Evolutionary conservation across 2,113 vertebrate species (phyloP), one percentile per base, ranked within the genome.

Genomic region (Rousettus leschenaultii): DNA sequence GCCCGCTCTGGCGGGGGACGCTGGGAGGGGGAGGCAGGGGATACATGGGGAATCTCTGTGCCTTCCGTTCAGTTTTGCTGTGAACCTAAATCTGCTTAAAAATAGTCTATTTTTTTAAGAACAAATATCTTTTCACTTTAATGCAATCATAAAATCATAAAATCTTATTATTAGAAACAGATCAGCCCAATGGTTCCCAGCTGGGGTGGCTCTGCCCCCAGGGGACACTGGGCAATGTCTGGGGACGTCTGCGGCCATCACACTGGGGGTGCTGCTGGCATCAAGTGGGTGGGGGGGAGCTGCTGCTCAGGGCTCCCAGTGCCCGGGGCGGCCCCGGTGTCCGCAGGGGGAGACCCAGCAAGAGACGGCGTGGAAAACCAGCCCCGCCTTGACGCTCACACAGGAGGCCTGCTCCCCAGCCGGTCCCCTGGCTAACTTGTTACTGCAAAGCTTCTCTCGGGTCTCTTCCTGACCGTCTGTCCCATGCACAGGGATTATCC

Each of bases 1-100:
- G 45, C 55, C 45, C 0, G 0, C 51, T 57, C 9, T 61, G 14
- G 57, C 16, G 22, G 30, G 33, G n/a, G 9, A 28, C 2, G 0
- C 21, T 30, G 68, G 51, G 51, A 51, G 15, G 51, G 8, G 35
- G 28, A 33, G 57, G 35, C 66, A 5, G 13, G 35, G 11, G 77
- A 38, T 12, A 24, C 8, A 22, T 0, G 15, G 51, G 40, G 59
- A 61, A 79, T 45, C 51, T 80, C 74, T 55, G 45, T 40, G 40
- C 51, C 63, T 68, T 24, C 74, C 40, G 40, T 55, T 87, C 74
- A 59, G 18, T 59, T 78, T 86, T 86, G 80, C 53, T 86, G 16
- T 35, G 53, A 86, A 79, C 16, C 43, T 30, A 43, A 86, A 80
- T 65, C 18, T 45, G 57, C 55, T 91, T 35, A 82, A 87, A 91